Evolutionary conservation across 92 coral and sea anemone species (phyloP), one percentile per base, ranked within the genome.

Genomic region (Plumapathes pennacea): DNA sequence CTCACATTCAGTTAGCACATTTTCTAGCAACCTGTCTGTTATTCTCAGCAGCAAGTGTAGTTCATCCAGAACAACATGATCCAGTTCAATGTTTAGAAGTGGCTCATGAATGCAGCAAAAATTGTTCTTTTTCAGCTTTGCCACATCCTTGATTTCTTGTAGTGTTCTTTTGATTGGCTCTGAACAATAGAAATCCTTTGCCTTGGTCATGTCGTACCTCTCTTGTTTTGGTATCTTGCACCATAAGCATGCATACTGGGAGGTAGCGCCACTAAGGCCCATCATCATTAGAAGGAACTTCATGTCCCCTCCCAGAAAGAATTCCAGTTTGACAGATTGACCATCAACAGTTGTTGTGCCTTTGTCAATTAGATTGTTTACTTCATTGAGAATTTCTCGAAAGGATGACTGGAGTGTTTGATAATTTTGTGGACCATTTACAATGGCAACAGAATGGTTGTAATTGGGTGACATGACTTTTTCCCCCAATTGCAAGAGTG

Each of bases 391-490:
- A 1, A 67, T 14, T 2, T 24, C 32, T 11, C 3, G n/a, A 13
- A 67, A 26, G 23, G 75, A 67, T 28, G 38, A 6, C 13, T 67
- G 34, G 20, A 69, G 31, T 25, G 70, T 71, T 6, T 71, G 40
- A 34, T 71, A 60, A 3, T 71, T 1, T 23, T 71, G 69, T 3
- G 78, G 69, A 3, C 61, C 78, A 71, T 71, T 48, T 0, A 71
- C 17, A 20, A 40, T 60, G 7, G 86, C 86, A 38, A 71, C 67
- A 4, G 80, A 62, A 40, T 42, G 63, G 61, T 78, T 71, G 71
- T 50, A 30, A 18, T 79, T 79, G 23, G 80, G 8, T 2, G 75
- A 79, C 86, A 71, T 71, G 57, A 64, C 86, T 18, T 42, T 49
- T 34, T 80, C 82, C 5, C 61, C 38, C 1, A 28, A 11, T 31